Conservation (phyloP, 2,888 invertebrate genomes). For the Drosophila atroscutellata region DNA sequence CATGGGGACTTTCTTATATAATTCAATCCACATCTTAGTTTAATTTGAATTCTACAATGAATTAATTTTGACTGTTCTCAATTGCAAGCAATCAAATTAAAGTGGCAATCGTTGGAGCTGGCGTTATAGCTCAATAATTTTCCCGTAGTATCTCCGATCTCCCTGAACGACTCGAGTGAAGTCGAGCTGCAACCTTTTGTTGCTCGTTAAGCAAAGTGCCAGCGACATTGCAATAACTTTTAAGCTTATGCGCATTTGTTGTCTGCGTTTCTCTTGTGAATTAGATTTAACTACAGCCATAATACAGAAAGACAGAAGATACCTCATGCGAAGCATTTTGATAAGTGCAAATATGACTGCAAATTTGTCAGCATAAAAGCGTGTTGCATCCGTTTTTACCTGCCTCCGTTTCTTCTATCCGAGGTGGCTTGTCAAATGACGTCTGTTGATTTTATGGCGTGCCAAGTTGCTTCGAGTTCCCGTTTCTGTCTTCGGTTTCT, state of each 20-base stretch:
- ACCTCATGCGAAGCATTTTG: constrained; percentile 27
- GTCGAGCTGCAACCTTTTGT: constrained; percentile 39
- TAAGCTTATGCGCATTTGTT: constrained; percentile 57
- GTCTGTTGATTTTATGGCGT: constrained; percentile 73
- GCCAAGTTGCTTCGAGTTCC: constrained; percentile 25
- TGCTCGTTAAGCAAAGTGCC: constrained; percentile 64
- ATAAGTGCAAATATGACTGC: constrained; percentile 59
- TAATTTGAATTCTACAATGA: constrained; percentile 11
- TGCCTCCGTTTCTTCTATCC: constrained; percentile 6
- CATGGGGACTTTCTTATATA: too few relatives aligned
- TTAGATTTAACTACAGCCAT: constrained; percentile 51
- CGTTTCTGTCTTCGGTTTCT: constrained; percentile 19
- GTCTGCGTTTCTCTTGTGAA: constrained; percentile 60
- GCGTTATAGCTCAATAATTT: constrained; percentile 12
- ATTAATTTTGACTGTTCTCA: constrained; percentile 3
- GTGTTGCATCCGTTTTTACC: not conserved
- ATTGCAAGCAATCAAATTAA: constrained; percentile 11
- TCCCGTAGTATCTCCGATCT: constrained; percentile 17
- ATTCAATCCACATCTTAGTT: constrained; percentile 1
- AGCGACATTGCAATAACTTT: constrained; percentile 58
- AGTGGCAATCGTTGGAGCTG: constrained; percentile 15
- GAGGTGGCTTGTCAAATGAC: constrained; percentile 56
- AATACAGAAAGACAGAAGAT: not conserved
- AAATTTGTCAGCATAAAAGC: constrained; percentile 45
- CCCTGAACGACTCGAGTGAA: constrained; percentile 2